phyloP scores from a whole-genome alignment of 2,797 vertebrate genomes.

The Clarias fuscus region DNA sequence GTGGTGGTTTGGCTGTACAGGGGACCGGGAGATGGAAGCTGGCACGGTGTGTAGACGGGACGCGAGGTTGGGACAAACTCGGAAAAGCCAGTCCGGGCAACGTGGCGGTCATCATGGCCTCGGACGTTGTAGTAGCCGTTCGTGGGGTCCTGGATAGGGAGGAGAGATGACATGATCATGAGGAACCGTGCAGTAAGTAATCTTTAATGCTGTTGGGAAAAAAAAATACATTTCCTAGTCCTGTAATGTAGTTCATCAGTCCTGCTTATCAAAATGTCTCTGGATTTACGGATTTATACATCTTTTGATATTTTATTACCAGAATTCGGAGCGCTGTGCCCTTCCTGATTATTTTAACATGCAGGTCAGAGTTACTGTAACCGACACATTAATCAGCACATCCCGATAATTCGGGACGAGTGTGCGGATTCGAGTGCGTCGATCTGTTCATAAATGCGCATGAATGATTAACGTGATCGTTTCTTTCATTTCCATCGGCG shows the following conservation, averaged over 20 bases:
- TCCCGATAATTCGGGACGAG: background rate
- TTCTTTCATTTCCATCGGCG: background rate
- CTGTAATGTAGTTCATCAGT: background rate
- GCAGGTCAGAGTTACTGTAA: background rate
- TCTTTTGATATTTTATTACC: background rate
- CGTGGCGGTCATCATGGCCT: slow-evolving; percentile 81
- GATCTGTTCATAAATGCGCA: background rate
- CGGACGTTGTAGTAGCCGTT: slow-evolving; percentile 93
- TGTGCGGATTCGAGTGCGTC: background rate
- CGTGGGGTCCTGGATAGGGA: slow-evolving; percentile 80
- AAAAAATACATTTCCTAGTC: background rate
- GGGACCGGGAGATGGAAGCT: slow-evolving; percentile 79
- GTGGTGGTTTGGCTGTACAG: slow-evolving; percentile 78
- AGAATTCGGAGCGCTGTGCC: background rate
- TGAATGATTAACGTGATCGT: background rate
- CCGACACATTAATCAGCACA: background rate
- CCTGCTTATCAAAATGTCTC: background rate
- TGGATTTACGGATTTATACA: background rate
- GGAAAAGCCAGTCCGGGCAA: slow-evolving; percentile 77
- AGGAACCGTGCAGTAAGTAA: background rate
- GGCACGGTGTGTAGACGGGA: slow-evolving; percentile 78
- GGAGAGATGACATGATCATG: background rate
- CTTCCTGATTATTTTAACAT: background rate
- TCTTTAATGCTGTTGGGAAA: background rate
- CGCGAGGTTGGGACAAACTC: slow-evolving; percentile 80